Conservation (phyloP, 1,140 invertebrate genomes). For the Drosophila equinoxialis region DNA sequence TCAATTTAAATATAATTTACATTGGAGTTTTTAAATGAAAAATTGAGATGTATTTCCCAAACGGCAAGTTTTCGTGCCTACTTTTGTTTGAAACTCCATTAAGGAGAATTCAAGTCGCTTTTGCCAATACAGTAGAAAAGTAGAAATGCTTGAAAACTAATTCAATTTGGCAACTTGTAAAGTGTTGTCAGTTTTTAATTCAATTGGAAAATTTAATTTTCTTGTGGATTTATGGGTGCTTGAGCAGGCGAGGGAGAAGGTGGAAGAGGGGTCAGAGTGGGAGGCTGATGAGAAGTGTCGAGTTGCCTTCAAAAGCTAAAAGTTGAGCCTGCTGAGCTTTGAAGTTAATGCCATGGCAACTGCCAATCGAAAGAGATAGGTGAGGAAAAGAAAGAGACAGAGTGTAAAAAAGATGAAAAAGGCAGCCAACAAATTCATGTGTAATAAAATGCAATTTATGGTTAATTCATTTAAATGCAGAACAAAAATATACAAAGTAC, state of each 20-base stretch:
- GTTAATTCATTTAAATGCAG: slow-evolving; percentile 53
- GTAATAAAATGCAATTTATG: slow-evolving; percentile 59
- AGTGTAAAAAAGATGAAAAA: slow-evolving; percentile 17
- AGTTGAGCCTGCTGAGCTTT: slow-evolving; percentile 7
- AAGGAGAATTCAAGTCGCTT: neutral
- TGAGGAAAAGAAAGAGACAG: neutral
- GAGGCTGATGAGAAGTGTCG: neutral
- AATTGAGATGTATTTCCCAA: neutral
- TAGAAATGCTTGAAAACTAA: slow-evolving; percentile 4
- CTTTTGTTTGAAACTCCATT: neutral
- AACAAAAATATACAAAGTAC: slow-evolving; percentile 16
- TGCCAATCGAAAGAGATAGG: neutral
- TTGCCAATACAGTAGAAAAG: neutral
- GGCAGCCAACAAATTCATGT: slow-evolving; percentile 11
- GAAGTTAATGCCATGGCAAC: slow-evolving; percentile 5
- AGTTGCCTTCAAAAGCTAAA: neutral
- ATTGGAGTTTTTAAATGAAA: neutral
- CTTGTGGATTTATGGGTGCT: slow-evolving; percentile 6
- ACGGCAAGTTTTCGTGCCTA: too few species aligned
- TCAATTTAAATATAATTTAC: slow-evolving; percentile 12
- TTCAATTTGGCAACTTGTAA: slow-evolving; percentile 6
- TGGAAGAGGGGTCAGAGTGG: neutral
- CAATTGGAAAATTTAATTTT: slow-evolving; percentile 12
- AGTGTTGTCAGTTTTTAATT: slow-evolving; percentile 14
- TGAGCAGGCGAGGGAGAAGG: too few species aligned